These are phyloP conservation scores for Potamarius usumacintae DNA, from an alignment of 2,113 vertebrate species.

Conservation along the genomic window DNA sequence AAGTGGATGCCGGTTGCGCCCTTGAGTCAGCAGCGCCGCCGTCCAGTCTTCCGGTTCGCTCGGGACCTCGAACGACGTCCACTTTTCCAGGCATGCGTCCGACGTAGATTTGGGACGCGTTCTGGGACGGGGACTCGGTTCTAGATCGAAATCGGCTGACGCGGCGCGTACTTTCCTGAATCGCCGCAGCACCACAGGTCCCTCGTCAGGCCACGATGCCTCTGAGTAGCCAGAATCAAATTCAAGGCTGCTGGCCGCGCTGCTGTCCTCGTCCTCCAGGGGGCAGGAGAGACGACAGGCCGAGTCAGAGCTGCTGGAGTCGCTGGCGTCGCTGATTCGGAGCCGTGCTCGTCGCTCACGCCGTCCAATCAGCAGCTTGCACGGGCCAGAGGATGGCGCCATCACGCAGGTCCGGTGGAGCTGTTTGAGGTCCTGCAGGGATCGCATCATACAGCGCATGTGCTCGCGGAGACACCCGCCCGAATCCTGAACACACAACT, in stretches of 20 bases:
- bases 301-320: constrained; percentile 81
- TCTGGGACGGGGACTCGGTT: constrained; percentile 37
- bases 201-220: constrained; percentile 88
- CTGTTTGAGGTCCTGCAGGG: constrained; percentile 74
- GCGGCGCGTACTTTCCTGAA: constrained; percentile 77
- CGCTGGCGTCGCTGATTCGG: constrained; percentile 73
- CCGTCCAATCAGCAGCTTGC: constrained; percentile 64
- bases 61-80: constrained; percentile 80
- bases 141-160: constrained; percentile 59
- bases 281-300: constrained; percentile 82
- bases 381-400: constrained; percentile 58
- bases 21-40: constrained; percentile 83
- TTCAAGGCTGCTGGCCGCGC: constrained; percentile 75
- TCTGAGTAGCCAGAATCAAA: constrained; percentile 93
- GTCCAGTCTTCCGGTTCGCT: constrained; percentile 87
- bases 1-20: constrained; percentile 91
- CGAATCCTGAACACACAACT: constrained; percentile 82
- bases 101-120: constrained; percentile 90
- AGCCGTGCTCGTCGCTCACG: constrained; percentile 68
- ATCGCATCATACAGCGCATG: constrained; percentile 79
- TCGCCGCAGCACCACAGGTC: constrained; percentile 73
- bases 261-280: constrained; percentile 73
- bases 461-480: constrained; percentile 72
- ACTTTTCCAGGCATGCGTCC: constrained; percentile 88
- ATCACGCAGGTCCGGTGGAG: constrained; percentile 59